Conservation (phyloP, 1,140 invertebrate species). For the Drosophila setifemur region DNA sequence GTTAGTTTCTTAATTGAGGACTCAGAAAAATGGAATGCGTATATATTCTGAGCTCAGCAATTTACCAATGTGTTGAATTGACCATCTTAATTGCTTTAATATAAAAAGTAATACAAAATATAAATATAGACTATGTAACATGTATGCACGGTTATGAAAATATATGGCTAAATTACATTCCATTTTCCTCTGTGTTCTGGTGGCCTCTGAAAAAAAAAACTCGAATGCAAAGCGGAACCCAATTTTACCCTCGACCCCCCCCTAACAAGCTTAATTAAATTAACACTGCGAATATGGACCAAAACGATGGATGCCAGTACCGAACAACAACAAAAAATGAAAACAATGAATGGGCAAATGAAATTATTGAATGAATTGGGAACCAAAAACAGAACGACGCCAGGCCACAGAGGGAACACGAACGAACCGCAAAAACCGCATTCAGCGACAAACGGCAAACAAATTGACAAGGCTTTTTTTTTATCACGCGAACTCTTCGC, state of each 20-base stretch:
- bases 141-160: no score
- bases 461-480: slow-evolving; percentile 58
- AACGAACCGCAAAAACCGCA: slow-evolving; percentile 43
- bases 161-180: neutral
- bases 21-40: no score
- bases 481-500: slow-evolving; percentile 58
- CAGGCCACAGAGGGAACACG: neutral
- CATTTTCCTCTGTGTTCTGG: neutral
- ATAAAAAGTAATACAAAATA: no score
- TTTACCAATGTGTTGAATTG: no score
- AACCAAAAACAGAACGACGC: slow-evolving; percentile 11
- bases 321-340: slow-evolving; percentile 11
- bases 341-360: slow-evolving; percentile 68
- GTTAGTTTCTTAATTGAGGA: no score
- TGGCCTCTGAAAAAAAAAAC: neutral
- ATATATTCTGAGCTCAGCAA: no score
- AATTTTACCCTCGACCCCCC: neutral
- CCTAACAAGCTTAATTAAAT: slow-evolving; percentile 65
- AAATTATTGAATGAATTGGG: slow-evolving; percentile 78
- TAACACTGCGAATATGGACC: slow-evolving; percentile 56
- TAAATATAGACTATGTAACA: no score
- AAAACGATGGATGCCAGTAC: slow-evolving; percentile 7
- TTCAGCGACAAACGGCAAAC: slow-evolving; percentile 60
- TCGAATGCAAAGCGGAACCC: slow-evolving; percentile 5
- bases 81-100: no score